Evolutionary conservation across 2,888 invertebrate genomes (phyloP).

Genomic region (Eutolmus rufibarbis): DNA sequence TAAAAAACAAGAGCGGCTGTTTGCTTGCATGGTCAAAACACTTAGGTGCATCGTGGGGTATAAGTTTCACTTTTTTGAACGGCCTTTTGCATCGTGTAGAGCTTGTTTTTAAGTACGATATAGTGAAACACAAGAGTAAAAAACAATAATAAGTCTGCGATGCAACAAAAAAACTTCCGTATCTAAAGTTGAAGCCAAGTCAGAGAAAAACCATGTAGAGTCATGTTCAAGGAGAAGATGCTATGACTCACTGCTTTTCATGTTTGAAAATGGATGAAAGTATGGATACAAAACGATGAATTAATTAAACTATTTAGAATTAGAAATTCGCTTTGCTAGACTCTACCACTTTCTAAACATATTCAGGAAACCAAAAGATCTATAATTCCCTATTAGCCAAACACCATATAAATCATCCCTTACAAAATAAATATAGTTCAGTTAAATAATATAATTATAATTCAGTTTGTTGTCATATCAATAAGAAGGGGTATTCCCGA

Average conservation of each 20-base stretch:
- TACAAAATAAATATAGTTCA: background rate
- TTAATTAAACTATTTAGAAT: background rate
- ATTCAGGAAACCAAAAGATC: background rate
- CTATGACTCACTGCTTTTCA: background rate
- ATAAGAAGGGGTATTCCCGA: no score
- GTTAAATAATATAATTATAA: no score
- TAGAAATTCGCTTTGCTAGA: no score
- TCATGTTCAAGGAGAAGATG: conserved; percentile 3
- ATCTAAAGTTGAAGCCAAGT: background rate
- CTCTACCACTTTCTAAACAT: background rate
- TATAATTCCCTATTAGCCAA: background rate
- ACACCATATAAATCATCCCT: background rate
- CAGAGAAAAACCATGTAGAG: background rate
- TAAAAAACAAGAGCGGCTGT: background rate
- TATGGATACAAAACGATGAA: background rate
- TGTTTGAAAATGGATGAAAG: background rate
- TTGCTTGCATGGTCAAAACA: conserved; percentile 12
- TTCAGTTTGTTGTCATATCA: no score
- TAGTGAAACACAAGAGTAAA: background rate
- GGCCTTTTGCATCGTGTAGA: background rate
- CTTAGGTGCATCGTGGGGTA: background rate
- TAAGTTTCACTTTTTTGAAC: conserved; percentile 15
- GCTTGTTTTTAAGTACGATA: background rate
- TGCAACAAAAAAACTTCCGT: background rate
- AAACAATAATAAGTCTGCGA: background rate